A percentile compares a stretch with the other conserved stretches of the same genome.
phyloP scores from a whole-genome alignment of 2,113 vertebrate species.

The Rhinolophus ferrumequinum region DNA sequence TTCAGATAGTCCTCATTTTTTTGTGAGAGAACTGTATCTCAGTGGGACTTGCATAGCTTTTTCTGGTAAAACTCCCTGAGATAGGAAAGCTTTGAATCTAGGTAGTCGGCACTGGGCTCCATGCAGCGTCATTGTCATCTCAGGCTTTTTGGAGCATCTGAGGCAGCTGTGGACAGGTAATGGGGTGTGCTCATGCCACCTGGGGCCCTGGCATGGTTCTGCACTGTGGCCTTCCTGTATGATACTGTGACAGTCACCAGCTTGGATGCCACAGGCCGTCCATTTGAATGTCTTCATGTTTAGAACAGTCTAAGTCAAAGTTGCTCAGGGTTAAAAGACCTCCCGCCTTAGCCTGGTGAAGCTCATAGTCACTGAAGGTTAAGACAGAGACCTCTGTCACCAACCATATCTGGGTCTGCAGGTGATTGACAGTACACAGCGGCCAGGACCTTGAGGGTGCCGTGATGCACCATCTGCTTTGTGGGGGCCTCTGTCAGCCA shows the following conservation, averaged over 20 bases:
- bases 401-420: slow-evolving; percentile 96
- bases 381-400: slow-evolving; percentile 96
- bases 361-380: slow-evolving; percentile 93
- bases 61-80: slow-evolving; percentile 62
- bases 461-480: slow-evolving; percentile 94
- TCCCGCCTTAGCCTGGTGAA: slow-evolving; percentile 86
- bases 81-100: slow-evolving; percentile 64
- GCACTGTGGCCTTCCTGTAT: slow-evolving; percentile 67
- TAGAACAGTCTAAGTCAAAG: slow-evolving; percentile 88
- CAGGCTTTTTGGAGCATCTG: slow-evolving; percentile 73
- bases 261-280: slow-evolving; percentile 83
- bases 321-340: slow-evolving; percentile 92
- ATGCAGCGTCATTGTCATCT: slow-evolving; percentile 90
- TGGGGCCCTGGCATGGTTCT: slow-evolving; percentile 69
- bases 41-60: slow-evolving; percentile 88
- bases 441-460: slow-evolving; percentile 94
- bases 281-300: slow-evolving; percentile 83
- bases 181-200: slow-evolving; percentile 57
- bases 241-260: slow-evolving; percentile 81
- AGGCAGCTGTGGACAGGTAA: slow-evolving; percentile 73
- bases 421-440: slow-evolving; percentile 94
- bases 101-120: slow-evolving; percentile 87
- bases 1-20: slow-evolving; percentile 86
- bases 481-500: slow-evolving; percentile 96
- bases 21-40: slow-evolving; percentile 86